Evolutionary conservation across 2,888 invertebrate genomes (phyloP).

Genomic region (Leptura quadrifasciata): DNA sequence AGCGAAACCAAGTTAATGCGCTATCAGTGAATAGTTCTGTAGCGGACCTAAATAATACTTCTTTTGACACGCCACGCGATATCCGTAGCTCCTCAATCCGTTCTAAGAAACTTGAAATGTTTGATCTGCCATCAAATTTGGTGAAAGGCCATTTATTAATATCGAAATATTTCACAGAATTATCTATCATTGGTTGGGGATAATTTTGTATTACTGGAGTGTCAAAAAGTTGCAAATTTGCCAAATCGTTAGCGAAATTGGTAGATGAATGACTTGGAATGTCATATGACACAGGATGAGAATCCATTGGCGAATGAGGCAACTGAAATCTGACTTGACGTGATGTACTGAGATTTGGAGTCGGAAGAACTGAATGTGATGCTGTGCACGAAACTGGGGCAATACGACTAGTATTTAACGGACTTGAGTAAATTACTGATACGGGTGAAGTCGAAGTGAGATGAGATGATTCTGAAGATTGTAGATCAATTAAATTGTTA

Average conservation of each 20-base stretch:
- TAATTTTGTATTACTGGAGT: neutral
- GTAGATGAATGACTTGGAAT: neutral
- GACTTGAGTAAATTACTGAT: too few species aligned
- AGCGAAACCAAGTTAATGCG: neutral
- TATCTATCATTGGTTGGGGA: neutral
- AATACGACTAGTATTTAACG: too few species aligned
- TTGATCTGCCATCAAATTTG: neutral
- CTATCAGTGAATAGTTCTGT: neutral
- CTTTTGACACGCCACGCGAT: neutral
- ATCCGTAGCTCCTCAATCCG: slow-evolving; percentile 4
- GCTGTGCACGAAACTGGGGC: too few species aligned
- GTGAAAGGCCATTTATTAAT: neutral
- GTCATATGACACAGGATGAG: neutral
- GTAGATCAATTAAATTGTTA: too few species aligned
- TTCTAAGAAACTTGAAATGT: neutral
- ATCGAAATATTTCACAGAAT: neutral
- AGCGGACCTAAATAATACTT: neutral
- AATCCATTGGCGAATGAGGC: too few species aligned
- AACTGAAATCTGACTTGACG: too few species aligned
- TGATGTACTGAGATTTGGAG: too few species aligned
- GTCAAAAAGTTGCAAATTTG: neutral
- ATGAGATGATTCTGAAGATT: too few species aligned
- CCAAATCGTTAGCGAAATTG: neutral
- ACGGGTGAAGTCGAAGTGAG: too few species aligned
- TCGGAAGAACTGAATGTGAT: too few species aligned